Conservation (phyloP, 2,888 invertebrate species). For the Scaptomyza caliginosa region DNA sequence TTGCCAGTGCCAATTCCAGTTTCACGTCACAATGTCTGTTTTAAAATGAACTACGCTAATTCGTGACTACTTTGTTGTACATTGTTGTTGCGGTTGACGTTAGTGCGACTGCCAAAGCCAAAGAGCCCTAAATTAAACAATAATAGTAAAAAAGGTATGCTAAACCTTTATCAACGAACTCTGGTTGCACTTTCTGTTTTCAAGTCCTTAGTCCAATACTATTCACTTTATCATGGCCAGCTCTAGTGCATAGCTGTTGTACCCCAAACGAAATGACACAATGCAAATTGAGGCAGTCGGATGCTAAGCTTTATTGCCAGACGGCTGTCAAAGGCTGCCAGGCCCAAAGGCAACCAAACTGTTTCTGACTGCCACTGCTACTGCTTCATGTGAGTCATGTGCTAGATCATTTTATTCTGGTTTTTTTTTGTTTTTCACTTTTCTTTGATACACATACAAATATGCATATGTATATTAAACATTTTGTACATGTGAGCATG, state of each 20-base stretch:
- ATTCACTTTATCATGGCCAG: background rate
- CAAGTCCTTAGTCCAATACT: background rate
- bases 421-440: background rate
- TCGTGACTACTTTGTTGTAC: constrained; percentile 73
- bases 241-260: background rate
- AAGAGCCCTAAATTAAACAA: constrained; percentile 46
- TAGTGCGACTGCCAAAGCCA: constrained; percentile 41
- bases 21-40: constrained; percentile 14
- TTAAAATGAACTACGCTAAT: constrained; percentile 69
- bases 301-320: constrained; percentile 49
- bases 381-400: constrained; percentile 68
- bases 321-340: constrained; percentile 44
- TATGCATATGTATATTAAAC: constrained; percentile 15
- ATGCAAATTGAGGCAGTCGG: constrained; percentile 54
- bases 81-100: constrained; percentile 21
- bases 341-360: constrained; percentile 27
- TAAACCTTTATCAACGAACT: constrained; percentile 17
- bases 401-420: constrained; percentile 62
- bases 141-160: constrained; percentile 17
- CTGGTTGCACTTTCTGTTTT: constrained; percentile 35
- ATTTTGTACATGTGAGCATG: constrained; percentile 32
- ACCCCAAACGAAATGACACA: constrained; percentile 1
- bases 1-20: background rate
- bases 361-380: constrained; percentile 45
- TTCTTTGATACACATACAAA: constrained; percentile 8